Evolutionary conservation across 2,797 vertebrate genomes (phyloP), one percentile per base, ranked within the genome.

Genomic region (Mus minutoides): DNA sequence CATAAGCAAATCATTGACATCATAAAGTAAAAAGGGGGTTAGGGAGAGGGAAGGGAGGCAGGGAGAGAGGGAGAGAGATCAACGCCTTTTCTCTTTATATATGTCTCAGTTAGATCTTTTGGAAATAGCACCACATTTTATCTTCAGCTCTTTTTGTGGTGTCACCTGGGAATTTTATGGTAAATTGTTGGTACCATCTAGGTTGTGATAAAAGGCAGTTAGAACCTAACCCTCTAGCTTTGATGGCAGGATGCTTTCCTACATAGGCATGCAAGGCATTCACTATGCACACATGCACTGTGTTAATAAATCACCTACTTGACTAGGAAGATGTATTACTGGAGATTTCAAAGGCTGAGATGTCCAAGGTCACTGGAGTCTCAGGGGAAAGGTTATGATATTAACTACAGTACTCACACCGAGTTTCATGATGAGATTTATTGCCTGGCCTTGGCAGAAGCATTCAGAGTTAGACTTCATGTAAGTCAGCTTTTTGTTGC

Each of bases 341-440:
- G 49, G 85, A 87, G 34, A 37, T 40, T 58, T 16, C 37, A 22
- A 56, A 43, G 67, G 24, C 69, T 88, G 67, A 13, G 24, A 31
- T 29, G 21, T 73, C 52, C 5, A 31, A 73, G 85, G 69, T 56
- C n/a, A 73, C 34, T 4, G 24, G 52, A 88, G 9, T 56, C 54
- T 73, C 37, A 40, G 17, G 5, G 64, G 17, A 22, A n/a, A 56
- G 67, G 49, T 11, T 80, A 56, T 37, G 29, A 19, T 43, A 40
- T 77, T n/a, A 46, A n/a, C 29, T 24, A 13, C 9, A 29, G 52
- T 26, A 37, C 29, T 56, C 37, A 58, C 31, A 37, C 34, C 89
- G 34, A 95, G 86, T 94, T 87, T 40, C 12, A 43, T 22, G 46
- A 64, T 49, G 56, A 79, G 40, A 87, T 73, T 94, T 84, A 71